A percentile compares a stretch with the other conserved stretches of the same genome.
Evolutionary conservation across 2,888 invertebrate genomes (phyloP).

Genomic region (Trypoxylon attenuatum): DNA sequence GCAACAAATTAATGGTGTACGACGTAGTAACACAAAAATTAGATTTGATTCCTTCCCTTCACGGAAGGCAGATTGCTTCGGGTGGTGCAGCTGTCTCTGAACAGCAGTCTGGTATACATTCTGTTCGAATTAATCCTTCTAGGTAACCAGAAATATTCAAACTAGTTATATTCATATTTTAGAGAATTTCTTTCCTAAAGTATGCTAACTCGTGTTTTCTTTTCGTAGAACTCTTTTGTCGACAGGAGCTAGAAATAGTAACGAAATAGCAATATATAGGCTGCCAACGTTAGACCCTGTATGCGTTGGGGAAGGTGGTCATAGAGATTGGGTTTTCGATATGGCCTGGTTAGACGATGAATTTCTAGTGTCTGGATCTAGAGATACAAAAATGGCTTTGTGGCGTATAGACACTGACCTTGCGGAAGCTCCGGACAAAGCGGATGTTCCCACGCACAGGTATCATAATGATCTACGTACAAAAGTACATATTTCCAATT

Average conservation of each 20-base stretch:
- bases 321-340: conserved; percentile 95
- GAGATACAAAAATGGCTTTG: conserved; percentile 92
- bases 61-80: conserved; percentile 78
- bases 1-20: conserved; percentile 96
- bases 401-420: conserved; percentile 85
- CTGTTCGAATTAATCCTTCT: conserved; percentile 95
- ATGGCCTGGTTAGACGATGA: conserved; percentile 98
- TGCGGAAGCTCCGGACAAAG: conserved; percentile 74
- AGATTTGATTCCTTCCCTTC: conserved; percentile 91
- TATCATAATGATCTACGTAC: conserved; percentile 20
- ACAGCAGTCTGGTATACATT: conserved; percentile 93
- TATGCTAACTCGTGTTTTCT: too few species aligned
- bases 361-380: conserved; percentile 93
- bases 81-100: conserved; percentile 77
- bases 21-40: conserved; percentile 91
- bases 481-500: background rate
- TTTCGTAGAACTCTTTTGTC: conserved; percentile 85
- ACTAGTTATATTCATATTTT: too few species aligned
- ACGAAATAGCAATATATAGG: conserved; percentile 92
- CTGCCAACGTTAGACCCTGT: conserved; percentile 96
- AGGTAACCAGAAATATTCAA: conserved; percentile 55
- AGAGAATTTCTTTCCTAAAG: too few species aligned
- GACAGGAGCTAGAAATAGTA: conserved; percentile 93
- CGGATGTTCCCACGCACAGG: conserved; percentile 75
- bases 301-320: conserved; percentile 92